Conservation (phyloP, 2,113 vertebrate species). For the Echinops telfairi region DNA sequence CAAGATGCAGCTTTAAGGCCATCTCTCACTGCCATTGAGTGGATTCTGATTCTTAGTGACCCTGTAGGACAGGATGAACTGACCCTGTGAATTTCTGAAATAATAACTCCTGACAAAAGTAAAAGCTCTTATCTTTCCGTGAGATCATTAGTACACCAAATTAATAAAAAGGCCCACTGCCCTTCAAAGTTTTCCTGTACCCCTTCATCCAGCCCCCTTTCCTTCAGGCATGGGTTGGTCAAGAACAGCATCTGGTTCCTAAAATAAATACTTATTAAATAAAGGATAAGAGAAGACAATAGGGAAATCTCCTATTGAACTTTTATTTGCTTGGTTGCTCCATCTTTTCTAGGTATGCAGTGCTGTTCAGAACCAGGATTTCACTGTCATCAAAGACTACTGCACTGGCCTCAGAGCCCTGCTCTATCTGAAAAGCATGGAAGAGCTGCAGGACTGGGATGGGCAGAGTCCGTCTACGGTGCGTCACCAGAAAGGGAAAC, state of each 20-base stretch:
- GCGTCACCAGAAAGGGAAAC: constrained; percentile 94
- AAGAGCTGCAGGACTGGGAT: constrained; percentile 91
- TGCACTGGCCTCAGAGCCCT: constrained; percentile 93
- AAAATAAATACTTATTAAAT: neutral
- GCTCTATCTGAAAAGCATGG: constrained; percentile 94
- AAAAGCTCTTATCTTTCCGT: neutral
- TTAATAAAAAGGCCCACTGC: neutral
- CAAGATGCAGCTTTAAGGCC: too few species aligned
- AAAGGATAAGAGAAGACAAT: neutral
- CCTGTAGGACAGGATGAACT: too few species aligned
- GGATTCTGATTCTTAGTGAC: too few species aligned
- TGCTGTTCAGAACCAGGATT: constrained; percentile 97
- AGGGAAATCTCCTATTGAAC: neutral
- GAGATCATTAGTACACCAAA: neutral
- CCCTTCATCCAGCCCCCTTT: neutral
- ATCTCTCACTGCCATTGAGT: too few species aligned
- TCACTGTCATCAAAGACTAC: constrained; percentile 96
- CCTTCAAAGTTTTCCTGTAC: neutral
- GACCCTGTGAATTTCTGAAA: too few species aligned
- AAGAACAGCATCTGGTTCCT: neutral
- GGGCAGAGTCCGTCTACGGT: constrained; percentile 93
- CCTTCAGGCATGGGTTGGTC: too few species aligned
- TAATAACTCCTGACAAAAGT: too few species aligned
- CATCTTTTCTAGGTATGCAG: constrained; percentile 92
- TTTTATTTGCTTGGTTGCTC: constrained; percentile 43